These are phyloP conservation scores for Melanerpes formicivorus DNA, from an alignment of 2,113 vertebrate genomes.

Conservation along the genomic window DNA sequence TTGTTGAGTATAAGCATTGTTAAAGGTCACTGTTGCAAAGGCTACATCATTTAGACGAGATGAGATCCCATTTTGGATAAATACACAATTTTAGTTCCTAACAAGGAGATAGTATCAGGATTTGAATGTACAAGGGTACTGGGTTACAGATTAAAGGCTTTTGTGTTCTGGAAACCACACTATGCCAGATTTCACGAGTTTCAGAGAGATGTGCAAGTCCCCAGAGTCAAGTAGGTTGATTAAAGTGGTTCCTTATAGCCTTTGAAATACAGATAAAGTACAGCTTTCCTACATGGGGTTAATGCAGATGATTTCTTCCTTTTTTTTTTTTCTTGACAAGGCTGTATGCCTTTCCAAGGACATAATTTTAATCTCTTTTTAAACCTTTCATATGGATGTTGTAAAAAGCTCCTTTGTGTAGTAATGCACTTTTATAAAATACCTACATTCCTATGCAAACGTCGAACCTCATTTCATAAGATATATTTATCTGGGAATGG, in stretches of 20 bases:
- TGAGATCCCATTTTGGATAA: conserved; percentile 76
- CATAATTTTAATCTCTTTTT: conserved; percentile 67
- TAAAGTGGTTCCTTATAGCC: conserved; percentile 61
- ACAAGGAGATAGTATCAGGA: conserved; percentile 72
- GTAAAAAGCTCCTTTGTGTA: conserved; percentile 59
- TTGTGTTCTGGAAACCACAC: conserved; percentile 57
- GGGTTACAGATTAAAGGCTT: conserved; percentile 68
- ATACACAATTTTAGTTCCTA: conserved; percentile 73
- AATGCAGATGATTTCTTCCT: neutral
- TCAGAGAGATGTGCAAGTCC: conserved; percentile 51
- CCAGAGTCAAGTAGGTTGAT: conserved; percentile 69
- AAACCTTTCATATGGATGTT: conserved; percentile 35
- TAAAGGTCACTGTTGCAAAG: conserved; percentile 71
- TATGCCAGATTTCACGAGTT: conserved; percentile 45
- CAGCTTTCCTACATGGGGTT: conserved; percentile 25
- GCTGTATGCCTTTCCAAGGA: conserved; percentile 50
- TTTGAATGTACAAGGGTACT: conserved; percentile 55
- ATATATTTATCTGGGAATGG: conserved; percentile 56
- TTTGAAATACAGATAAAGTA: conserved; percentile 65
- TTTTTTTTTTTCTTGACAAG: conserved; percentile 11
- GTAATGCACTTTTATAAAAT: conserved; percentile 57
- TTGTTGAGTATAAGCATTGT: conserved; percentile 54
- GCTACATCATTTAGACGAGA: conserved; percentile 57
- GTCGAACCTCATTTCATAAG: conserved; percentile 1
- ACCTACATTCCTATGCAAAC: conserved; percentile 52